Percentiles rank a stretch among this genome's conserved stretches.
phyloP scores from a whole-genome alignment of 2,797 vertebrate genomes.

The Denticeps clupeoides region DNA sequence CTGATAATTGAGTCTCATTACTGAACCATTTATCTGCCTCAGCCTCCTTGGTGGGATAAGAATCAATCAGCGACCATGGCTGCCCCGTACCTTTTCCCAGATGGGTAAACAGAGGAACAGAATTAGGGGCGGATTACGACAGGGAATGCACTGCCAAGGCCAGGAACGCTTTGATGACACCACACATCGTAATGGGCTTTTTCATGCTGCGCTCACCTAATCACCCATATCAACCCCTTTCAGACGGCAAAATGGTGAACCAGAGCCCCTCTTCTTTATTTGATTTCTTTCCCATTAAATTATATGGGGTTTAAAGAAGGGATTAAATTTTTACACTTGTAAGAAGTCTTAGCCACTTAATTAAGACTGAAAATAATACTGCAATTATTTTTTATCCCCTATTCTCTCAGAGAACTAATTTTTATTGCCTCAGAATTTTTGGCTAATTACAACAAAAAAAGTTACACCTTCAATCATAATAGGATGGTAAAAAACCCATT shows the following conservation, averaged over 20 bases:
- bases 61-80: slow-evolving; percentile 43
- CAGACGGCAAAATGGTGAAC: slow-evolving; percentile 36
- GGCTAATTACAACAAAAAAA: slow-evolving; percentile 40
- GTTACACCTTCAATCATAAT: slow-evolving; percentile 36
- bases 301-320: slow-evolving; percentile 61
- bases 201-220: slow-evolving; percentile 59
- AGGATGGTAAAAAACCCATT: slow-evolving; percentile 22
- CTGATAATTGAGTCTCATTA: slow-evolving; percentile 53
- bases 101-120: slow-evolving; percentile 30
- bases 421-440: slow-evolving; percentile 40
- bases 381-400: slow-evolving; percentile 44
- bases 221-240: slow-evolving; percentile 60
- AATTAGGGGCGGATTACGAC: slow-evolving; percentile 47
- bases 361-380: slow-evolving; percentile 60
- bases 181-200: slow-evolving; percentile 57
- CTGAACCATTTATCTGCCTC: slow-evolving; percentile 45
- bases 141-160: slow-evolving; percentile 33
- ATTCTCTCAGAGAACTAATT: slow-evolving; percentile 34
- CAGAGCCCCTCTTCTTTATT: slow-evolving; percentile 51
- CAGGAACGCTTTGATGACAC: slow-evolving; percentile 41
- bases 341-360: slow-evolving; percentile 58
- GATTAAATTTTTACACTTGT: slow-evolving; percentile 61
- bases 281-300: slow-evolving; percentile 64
- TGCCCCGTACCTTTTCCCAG: slow-evolving; percentile 13
- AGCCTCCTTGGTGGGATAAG: slow-evolving; percentile 46